Percentiles rank a stretch among this genome's conserved stretches.
phyloP scores from a whole-genome alignment of 1,140 invertebrate species.

The Gryon sp. region DNA sequence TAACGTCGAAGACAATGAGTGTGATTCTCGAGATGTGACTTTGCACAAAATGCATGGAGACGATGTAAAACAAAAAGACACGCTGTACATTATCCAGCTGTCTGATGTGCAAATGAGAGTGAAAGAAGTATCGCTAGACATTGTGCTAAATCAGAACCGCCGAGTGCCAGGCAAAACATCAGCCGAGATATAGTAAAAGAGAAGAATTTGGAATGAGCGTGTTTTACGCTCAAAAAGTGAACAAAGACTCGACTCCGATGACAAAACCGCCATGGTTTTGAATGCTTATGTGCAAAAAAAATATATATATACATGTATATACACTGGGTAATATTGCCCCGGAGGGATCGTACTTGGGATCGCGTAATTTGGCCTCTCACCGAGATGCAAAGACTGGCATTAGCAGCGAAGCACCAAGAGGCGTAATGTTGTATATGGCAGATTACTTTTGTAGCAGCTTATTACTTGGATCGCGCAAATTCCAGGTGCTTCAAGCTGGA shows the following conservation, averaged over 20 bases:
- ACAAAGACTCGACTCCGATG: slow-evolving; percentile 72
- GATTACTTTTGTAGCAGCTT: slow-evolving; percentile 33
- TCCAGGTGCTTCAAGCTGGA: background rate
- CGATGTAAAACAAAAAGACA: slow-evolving; percentile 11
- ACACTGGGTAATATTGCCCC: slow-evolving; percentile 69
- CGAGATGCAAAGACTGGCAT: slow-evolving; percentile 8
- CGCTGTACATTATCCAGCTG: slow-evolving; percentile 21
- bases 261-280: slow-evolving; percentile 71
- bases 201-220: slow-evolving; percentile 64
- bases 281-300: slow-evolving; percentile 66
- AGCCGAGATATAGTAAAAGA: slow-evolving; percentile 50
- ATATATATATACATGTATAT: no score
- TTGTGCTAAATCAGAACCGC: slow-evolving; percentile 42
- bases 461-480: slow-evolving; percentile 4
- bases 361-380: slow-evolving; percentile 66
- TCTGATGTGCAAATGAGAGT: slow-evolving; percentile 26
- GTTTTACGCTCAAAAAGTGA: slow-evolving; percentile 70
- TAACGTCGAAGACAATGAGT: no score
- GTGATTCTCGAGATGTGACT: no score
- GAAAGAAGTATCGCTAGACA: slow-evolving; percentile 32
- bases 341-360: slow-evolving; percentile 47
- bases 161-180: slow-evolving; percentile 54
- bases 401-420: background rate
- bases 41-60: no score
- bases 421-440: slow-evolving; percentile 29